A percentile compares a stretch with the other conserved stretches of the same genome.
phyloP scores from a whole-genome alignment of 2,888 invertebrate genomes.

The Eilema caniola region DNA sequence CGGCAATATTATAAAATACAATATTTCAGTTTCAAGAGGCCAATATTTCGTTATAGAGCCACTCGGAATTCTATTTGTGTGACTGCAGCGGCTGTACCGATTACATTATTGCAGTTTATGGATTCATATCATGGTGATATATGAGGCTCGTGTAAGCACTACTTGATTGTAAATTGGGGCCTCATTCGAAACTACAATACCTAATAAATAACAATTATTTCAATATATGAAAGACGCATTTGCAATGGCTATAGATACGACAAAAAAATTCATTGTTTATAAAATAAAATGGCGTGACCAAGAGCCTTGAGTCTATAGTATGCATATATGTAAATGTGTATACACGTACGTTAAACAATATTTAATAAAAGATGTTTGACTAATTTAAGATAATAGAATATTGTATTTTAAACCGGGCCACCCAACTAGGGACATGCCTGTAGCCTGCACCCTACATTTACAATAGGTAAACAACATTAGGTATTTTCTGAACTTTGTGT shows the following conservation, averaged over 20 bases:
- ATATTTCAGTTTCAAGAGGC: conserved; percentile 34
- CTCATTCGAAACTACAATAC: not conserved
- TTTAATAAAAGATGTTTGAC: not conserved
- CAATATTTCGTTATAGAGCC: conserved; percentile 38
- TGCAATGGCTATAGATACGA: not conserved
- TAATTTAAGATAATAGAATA: not conserved
- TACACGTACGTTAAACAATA: not conserved
- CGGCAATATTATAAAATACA: not conserved
- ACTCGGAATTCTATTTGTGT: conserved; percentile 49
- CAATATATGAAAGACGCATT: not conserved
- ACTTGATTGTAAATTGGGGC: conserved; percentile 24
- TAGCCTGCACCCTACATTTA: no score
- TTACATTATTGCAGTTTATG: conserved; percentile 45
- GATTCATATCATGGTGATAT: conserved; percentile 43
- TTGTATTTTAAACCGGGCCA: no score
- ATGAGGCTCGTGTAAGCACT: conserved; percentile 32
- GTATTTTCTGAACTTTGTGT: not conserved
- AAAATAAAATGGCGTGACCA: conserved; percentile 1
- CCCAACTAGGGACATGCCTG: no score
- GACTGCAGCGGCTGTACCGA: conserved; percentile 37
- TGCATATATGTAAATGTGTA: not conserved
- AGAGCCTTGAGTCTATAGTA: not conserved
- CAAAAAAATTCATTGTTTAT: not conserved
- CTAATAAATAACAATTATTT: not conserved
- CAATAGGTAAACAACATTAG: no score